Conservation (phyloP, 30 jellyfish, hydroid and myxozoan species). For the Chironex yamaguchii region DNA sequence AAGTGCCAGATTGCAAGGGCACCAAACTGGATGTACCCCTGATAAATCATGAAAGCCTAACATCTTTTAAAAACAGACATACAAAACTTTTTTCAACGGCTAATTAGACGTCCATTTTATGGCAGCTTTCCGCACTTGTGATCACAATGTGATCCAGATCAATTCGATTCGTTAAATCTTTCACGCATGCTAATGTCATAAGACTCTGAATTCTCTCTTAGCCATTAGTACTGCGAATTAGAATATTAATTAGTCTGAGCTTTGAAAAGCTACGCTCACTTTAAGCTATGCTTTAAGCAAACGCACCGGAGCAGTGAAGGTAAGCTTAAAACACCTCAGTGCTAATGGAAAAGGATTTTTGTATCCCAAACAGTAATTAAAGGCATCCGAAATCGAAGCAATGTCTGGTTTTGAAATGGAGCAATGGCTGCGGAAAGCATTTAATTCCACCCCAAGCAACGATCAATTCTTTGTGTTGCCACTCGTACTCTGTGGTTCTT, state of each 20-base stretch:
- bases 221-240: slow-evolving; percentile 29
- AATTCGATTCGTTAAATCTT: slow-evolving; percentile 31
- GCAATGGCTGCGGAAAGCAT: slow-evolving; percentile 1
- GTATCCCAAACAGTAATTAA: neutral
- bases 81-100: slow-evolving; percentile 3
- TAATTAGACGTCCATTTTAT: slow-evolving; percentile 34
- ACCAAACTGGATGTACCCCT: slow-evolving; percentile 29
- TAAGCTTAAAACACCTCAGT: neutral
- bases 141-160: slow-evolving; percentile 34
- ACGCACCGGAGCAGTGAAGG: slow-evolving; percentile 21
- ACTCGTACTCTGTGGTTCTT: slow-evolving; percentile 62
- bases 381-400: neutral
- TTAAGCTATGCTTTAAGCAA: slow-evolving; percentile 25
- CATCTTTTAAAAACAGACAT: slow-evolving; percentile 6
- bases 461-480: slow-evolving; percentile 49
- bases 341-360: slow-evolving; percentile 13
- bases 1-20: slow-evolving; percentile 4
- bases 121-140: slow-evolving; percentile 44
- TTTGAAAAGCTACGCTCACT: slow-evolving; percentile 52
- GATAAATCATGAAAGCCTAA: neutral
- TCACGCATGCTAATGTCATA: slow-evolving; percentile 32
- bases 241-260: slow-evolving; percentile 21
- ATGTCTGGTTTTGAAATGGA: neutral
- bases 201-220: slow-evolving; percentile 32
- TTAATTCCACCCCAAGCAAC: neutral